Evolutionary conservation across 1,140 invertebrate genomes (phyloP).

Genomic region (Colletes gigas): DNA sequence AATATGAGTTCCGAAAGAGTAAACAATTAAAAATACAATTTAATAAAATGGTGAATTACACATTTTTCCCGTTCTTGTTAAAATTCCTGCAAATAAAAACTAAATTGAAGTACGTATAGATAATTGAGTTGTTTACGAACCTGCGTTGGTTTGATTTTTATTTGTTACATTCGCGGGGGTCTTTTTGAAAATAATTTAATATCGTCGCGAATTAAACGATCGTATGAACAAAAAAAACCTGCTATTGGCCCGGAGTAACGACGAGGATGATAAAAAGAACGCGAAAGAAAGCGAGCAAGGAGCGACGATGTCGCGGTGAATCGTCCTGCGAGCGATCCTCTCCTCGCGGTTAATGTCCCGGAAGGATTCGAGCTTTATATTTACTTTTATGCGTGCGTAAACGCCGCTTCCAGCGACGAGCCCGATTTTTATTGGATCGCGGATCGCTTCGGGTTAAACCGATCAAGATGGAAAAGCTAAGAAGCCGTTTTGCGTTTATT

Average conservation of each 20-base stretch:
- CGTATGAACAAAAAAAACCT: background rate
- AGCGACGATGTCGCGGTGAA: slow-evolving; percentile 11
- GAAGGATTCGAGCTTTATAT: slow-evolving; percentile 79
- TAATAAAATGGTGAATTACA: too few relatives aligned
- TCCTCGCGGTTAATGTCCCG: slow-evolving; percentile 71
- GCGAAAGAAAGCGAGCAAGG: too few relatives aligned
- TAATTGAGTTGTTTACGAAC: too few relatives aligned
- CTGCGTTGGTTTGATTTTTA: too few relatives aligned
- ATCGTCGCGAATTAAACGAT: background rate
- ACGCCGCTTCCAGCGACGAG: slow-evolving; percentile 63
- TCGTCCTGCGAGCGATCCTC: slow-evolving; percentile 28
- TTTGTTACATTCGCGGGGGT: too few relatives aligned
- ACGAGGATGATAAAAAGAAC: background rate
- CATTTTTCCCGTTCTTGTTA: too few relatives aligned
- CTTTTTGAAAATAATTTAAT: too few relatives aligned
- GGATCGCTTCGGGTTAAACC: slow-evolving; percentile 76
- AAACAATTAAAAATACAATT: too few relatives aligned
- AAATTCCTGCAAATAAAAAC: too few relatives aligned
- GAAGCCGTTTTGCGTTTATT: slow-evolving; percentile 75
- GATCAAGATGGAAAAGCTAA: slow-evolving; percentile 80
- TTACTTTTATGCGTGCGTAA: slow-evolving; percentile 79
- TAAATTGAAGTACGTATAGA: too few relatives aligned
- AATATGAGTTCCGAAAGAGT: too few relatives aligned
- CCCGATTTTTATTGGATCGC: slow-evolving; percentile 75
- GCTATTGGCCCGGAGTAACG: background rate